Percentiles rank a stretch among this genome's conserved stretches.
phyloP scores from a whole-genome alignment of 2,888 invertebrate species.

The Drosophila multiciliata region DNA sequence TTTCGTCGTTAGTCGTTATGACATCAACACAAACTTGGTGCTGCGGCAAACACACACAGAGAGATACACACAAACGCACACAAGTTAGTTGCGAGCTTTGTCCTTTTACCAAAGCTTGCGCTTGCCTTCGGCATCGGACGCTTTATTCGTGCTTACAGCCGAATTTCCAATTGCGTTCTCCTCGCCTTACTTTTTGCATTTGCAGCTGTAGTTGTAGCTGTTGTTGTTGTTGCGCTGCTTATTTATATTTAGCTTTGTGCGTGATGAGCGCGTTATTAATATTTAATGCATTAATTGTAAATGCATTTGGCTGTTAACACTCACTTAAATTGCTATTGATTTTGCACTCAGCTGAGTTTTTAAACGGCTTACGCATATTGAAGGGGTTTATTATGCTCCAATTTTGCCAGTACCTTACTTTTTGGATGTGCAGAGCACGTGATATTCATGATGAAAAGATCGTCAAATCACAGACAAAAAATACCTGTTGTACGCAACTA shows the following conservation, averaged over 20 bases:
- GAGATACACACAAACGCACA: slow-evolving; percentile 1
- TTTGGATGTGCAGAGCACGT: not conserved
- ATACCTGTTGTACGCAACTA: slow-evolving; percentile 37
- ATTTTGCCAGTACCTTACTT: not conserved
- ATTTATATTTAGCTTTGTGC: slow-evolving; percentile 11
- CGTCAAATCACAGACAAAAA: not conserved
- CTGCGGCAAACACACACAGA: slow-evolving; percentile 30
- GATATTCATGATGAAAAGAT: not conserved
- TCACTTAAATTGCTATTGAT: slow-evolving; percentile 67
- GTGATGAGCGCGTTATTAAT: slow-evolving; percentile 19
- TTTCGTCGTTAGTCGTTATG: slow-evolving; percentile 58
- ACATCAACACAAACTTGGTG: slow-evolving; percentile 72
- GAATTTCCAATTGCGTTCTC: not conserved
- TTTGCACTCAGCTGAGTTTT: slow-evolving; percentile 19
- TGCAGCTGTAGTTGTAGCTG: not conserved
- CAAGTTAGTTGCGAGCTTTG: slow-evolving; percentile 42
- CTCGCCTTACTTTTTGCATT: not conserved
- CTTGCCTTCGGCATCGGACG: slow-evolving; percentile 44
- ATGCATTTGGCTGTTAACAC: slow-evolving; percentile 36
- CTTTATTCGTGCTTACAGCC: slow-evolving; percentile 65
- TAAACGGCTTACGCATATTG: slow-evolving; percentile 1
- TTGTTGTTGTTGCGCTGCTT: not conserved
- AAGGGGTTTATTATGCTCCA: not conserved
- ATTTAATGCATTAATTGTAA: slow-evolving; percentile 19
- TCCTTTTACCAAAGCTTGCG: slow-evolving; percentile 63